Evolutionary conservation across 1,140 invertebrate species (phyloP), one percentile per base, ranked within the genome.

Genomic region (Potamilus streckersoni): DNA sequence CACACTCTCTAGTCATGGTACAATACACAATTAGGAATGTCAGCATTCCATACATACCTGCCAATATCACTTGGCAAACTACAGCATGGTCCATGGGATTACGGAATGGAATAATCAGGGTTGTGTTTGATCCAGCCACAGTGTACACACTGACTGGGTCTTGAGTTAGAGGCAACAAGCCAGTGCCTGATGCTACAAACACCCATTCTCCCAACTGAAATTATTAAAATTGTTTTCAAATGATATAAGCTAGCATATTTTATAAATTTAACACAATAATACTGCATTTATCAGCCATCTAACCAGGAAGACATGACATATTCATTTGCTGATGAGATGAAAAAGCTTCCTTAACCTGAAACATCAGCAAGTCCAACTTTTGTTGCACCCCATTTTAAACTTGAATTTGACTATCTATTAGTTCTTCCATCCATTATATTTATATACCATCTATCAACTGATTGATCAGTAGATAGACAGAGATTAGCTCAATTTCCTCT

Each of bases 51-150:
- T 49, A 49, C 59, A 76, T 73, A 88, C 87, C 88, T 81, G 80
- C 84, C 1, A 90, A 78, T 15, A 78, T 67, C 23, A 89, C 79
- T 66, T 87, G 83, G 49, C 86, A 83, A 19, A 85, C 17, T 2
- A 90, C 83, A 56, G 85, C 70, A n/a, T 80, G 77, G 69, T 89
- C 86, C 71, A 86, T 82, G 17, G 89, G 89, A 75, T 90, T 90
- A 31, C 87, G 78, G 82, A 90, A 90, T 59, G 87, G 86, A 38
- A 90, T 88, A 78, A 90, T 88, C 16, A 89, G 73, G 16, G 86
- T 89, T 38, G 84, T 85, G 80, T 85, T 89, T 55, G 84, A 83
- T 31, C 85, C 86, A 16, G 83, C 83, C 38, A 79, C 78, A 57
- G 87, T 83, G 71, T 76, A 85, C 2, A 88, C 81, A 71, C 82